These are phyloP conservation scores for Coenonympha arcania DNA, from an alignment of 2,888 invertebrate species.

Conservation along the genomic window DNA sequence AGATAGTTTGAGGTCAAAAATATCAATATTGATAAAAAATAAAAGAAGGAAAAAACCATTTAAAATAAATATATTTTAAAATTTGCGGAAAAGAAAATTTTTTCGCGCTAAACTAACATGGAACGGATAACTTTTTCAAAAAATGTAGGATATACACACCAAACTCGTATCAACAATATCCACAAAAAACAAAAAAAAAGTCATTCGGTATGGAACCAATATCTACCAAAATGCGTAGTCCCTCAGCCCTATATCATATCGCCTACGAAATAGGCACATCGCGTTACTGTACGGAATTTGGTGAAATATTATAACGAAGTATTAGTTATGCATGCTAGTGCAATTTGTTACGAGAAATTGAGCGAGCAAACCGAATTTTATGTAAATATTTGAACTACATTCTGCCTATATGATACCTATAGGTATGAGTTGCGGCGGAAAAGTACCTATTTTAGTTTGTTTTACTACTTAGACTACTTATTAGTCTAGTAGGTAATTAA, in stretches of 20 bases:
- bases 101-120: not conserved
- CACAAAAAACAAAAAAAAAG: too few relatives aligned
- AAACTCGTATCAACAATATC: too few relatives aligned
- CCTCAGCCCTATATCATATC: slow-evolving; percentile 36
- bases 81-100: not conserved
- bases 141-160: too few relatives aligned
- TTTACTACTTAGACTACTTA: not conserved
- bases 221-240: not conserved
- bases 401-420: not conserved
- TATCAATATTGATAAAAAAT: too few relatives aligned
- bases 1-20: too few relatives aligned
- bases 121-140: too few relatives aligned
- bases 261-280: slow-evolving; percentile 36
- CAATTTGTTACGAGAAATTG: slow-evolving; percentile 35
- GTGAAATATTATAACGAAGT: slow-evolving; percentile 36
- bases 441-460: not conserved
- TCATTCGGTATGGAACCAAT: too few relatives aligned
- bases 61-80: too few relatives aligned
- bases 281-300: slow-evolving; percentile 26
- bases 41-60: too few relatives aligned
- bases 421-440: not conserved
- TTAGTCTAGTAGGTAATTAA: not conserved
- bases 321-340: slow-evolving; percentile 45
- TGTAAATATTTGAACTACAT: slow-evolving; percentile 16
- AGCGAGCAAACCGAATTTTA: slow-evolving; percentile 18